Evolutionary conservation across 2,797 vertebrate genomes (phyloP).

Genomic region (Agapornis canus): DNA sequence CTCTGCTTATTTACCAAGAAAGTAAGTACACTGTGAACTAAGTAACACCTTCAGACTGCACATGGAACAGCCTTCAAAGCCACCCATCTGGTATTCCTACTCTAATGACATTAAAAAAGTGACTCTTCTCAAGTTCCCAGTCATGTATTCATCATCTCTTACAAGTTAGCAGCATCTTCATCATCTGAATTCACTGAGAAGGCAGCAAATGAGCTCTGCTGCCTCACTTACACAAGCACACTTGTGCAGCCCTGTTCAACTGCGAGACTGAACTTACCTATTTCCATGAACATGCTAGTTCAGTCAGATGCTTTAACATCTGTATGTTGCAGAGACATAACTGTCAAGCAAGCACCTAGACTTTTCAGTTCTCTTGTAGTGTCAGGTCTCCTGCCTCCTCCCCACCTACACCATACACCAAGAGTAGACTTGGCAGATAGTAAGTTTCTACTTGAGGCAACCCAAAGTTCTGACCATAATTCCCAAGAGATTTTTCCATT

Average conservation of each 20-base stretch:
- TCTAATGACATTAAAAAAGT: neutral
- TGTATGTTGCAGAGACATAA: neutral
- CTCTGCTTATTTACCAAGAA: neutral
- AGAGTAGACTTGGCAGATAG: neutral
- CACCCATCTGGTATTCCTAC: neutral
- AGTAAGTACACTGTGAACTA: neutral
- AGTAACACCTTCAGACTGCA: neutral
- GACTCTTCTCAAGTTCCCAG: neutral
- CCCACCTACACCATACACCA: neutral
- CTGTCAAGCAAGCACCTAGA: neutral
- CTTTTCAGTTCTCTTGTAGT: neutral
- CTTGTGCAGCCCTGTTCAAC: neutral
- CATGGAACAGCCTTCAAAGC: neutral
- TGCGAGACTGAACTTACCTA: slow-evolving; percentile 7
- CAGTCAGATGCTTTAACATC: neutral
- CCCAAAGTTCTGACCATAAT: slow-evolving; percentile 5
- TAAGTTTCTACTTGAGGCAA: neutral
- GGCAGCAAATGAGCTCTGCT: neutral
- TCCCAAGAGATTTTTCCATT: slow-evolving; percentile 33
- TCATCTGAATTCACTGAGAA: neutral
- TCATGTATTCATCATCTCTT: neutral
- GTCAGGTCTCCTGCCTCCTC: neutral
- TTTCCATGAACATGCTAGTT: neutral
- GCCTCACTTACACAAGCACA: neutral
- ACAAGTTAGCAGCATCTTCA: neutral